Percentiles rank a stretch among this genome's conserved stretches.
Evolutionary conservation across 2,888 invertebrate genomes (phyloP).

Genomic region (Hirtodrosophila duncani): DNA sequence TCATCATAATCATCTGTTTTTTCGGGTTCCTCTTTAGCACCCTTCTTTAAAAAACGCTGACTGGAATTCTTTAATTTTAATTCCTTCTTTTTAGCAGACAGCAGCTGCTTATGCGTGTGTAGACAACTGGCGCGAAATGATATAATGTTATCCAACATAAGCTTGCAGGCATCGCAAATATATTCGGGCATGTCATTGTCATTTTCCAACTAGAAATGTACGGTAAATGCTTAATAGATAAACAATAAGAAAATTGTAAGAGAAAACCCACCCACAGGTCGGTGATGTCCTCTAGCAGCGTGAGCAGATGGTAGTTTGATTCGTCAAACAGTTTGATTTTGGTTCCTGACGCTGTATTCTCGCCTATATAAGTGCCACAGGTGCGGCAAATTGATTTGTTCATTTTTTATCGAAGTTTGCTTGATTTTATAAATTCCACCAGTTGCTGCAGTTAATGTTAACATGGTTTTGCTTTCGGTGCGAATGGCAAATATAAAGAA

Average conservation of each 20-base stretch:
- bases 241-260: neutral
- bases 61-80: neutral
- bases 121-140: slow-evolving; percentile 45
- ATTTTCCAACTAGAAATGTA: slow-evolving; percentile 35
- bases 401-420: slow-evolving; percentile 20
- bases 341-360: neutral
- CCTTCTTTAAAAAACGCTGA: neutral
- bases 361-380: slow-evolving; percentile 37
- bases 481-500: slow-evolving; percentile 3
- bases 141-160: slow-evolving; percentile 20
- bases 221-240: no score
- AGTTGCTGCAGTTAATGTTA: neutral
- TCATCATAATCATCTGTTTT: neutral
- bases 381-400: slow-evolving; percentile 41
- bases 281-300: slow-evolving; percentile 45
- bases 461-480: slow-evolving; percentile 1
- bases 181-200: slow-evolving; percentile 34
- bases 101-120: slow-evolving; percentile 28
- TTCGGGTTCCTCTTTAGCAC: neutral
- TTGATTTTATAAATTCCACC: neutral
- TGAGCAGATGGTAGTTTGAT: slow-evolving; percentile 29
- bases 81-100: slow-evolving; percentile 10
- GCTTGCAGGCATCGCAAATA: slow-evolving; percentile 38
- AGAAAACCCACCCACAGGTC: slow-evolving; percentile 41
- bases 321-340: slow-evolving; percentile 36